These are phyloP conservation scores for Tenebrosternarchus preto DNA, from an alignment of 2,113 vertebrate species.

Conservation along the genomic window DNA sequence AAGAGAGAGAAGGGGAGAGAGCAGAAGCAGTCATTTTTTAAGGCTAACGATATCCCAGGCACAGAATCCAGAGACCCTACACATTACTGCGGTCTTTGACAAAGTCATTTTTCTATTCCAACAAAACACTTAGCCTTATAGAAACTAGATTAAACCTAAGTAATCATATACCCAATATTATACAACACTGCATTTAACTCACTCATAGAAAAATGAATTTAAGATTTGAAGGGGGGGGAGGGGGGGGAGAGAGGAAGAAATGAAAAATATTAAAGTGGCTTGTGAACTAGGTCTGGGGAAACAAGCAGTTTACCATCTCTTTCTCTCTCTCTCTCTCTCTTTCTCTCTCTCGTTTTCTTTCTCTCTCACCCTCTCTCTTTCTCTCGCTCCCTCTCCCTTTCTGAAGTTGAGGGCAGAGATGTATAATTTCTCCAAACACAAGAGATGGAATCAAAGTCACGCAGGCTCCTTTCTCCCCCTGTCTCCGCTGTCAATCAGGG, in stretches of 20 bases:
- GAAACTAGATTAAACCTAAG: neutral
- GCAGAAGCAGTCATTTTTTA: slow-evolving; percentile 31
- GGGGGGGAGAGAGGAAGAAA: neutral
- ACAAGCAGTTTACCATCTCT: neutral
- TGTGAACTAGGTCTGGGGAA: neutral
- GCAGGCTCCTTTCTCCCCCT: slow-evolving; percentile 53
- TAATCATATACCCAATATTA: neutral
- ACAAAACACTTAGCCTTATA: neutral
- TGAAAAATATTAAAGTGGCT: neutral
- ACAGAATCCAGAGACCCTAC: neutral
- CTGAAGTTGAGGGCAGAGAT: slow-evolving; percentile 51
- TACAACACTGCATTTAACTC: neutral
- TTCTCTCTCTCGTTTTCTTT: neutral
- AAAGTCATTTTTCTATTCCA: neutral
- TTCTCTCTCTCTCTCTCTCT: neutral
- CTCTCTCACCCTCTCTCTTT: neutral
- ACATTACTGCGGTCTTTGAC: neutral
- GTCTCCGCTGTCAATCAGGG: slow-evolving; percentile 67
- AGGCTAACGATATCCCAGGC: slow-evolving; percentile 7
- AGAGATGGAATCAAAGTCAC: slow-evolving; percentile 64
- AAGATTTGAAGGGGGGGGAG: neutral
- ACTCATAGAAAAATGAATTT: neutral
- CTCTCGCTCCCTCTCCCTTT: slow-evolving; percentile 13
- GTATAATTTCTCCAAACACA: slow-evolving; percentile 67
- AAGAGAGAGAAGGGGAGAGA: slow-evolving; percentile 30